Evolutionary conservation across 2,797 vertebrate genomes (phyloP), one percentile per base, ranked within the genome.

Genomic region (Carcharodon carcharias): DNA sequence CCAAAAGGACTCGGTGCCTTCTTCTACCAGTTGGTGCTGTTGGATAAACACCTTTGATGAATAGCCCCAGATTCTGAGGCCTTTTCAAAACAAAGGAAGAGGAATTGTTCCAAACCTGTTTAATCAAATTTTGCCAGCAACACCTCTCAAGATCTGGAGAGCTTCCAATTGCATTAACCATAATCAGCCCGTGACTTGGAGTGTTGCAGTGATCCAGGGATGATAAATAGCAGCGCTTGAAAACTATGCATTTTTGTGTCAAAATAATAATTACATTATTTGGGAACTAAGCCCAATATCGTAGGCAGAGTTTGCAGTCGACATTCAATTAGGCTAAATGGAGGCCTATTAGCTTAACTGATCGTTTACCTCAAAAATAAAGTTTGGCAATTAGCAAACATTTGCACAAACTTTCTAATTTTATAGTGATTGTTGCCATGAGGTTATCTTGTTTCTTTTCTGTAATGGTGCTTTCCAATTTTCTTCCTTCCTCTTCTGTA

Each of bases 191-290:
- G 80, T 45, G 40, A 85, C 40, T 16, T 45, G 80, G 40, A 85
- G 40, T 85, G 80, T 85, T 85, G 80, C 80, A 45, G 40, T 85
- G 80, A 50, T 23, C 40, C 18, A 45, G 80, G 5, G 18, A 85
- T 85, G 40, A 85, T 85, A 45, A 85, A 85, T 85, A 45, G 80
- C 40, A 16, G 45, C 4, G 8, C 80, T 85, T 18, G 4, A 40
- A 85, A 85, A 45, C 80, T 23, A 85, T 45, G 80, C 40, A 50
- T 85, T 85, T 82, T 50, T 85, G 50, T 50, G 40, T 85, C 40
- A 45, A 85, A 85, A 85, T 85, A 85, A 85, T 85, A 85, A 85
- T 85, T 45, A 85, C 40, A 16, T 85, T 23, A 85, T 85, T 85
- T 85, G 80, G 80, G 40, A 85, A 85, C 80, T 45, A 40, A 85